phyloP scores from a whole-genome alignment of 2,113 vertebrate species.

The Solenodon paradoxus region DNA sequence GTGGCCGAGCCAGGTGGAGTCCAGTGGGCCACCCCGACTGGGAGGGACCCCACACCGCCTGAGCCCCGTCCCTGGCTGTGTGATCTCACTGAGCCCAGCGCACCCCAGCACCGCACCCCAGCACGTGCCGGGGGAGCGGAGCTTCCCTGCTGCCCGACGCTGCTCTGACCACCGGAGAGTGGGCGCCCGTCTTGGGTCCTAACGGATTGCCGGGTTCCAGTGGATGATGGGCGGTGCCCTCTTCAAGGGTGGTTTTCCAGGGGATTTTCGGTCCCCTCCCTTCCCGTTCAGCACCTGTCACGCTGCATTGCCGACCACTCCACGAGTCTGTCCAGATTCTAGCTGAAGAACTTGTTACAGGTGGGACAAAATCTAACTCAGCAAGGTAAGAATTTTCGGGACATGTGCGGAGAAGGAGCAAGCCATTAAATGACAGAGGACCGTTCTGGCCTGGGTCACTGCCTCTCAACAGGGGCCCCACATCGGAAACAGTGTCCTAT shows the following conservation, averaged over 20 bases:
- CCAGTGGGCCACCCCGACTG: too few relatives aligned
- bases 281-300: neutral
- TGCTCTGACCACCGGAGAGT: too few relatives aligned
- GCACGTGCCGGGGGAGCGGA: too few relatives aligned
- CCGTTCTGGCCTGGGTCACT: neutral
- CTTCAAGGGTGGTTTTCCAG: neutral
- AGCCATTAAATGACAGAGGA: neutral
- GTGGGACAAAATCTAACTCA: neutral
- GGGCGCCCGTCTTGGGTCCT: too few relatives aligned
- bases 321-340: neutral
- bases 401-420: neutral
- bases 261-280: neutral
- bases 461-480: neutral
- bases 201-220: too few relatives aligned
- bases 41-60: too few relatives aligned
- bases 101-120: too few relatives aligned
- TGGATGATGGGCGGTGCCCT: too few relatives aligned
- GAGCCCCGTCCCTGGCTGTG: too few relatives aligned
- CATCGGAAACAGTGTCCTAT: too few relatives aligned
- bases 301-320: neutral
- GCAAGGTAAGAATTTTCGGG: neutral
- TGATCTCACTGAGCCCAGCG: too few relatives aligned
- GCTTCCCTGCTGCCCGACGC: too few relatives aligned
- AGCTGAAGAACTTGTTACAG: conserved; percentile 1
- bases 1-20: neutral